phyloP scores from a whole-genome alignment of 64 coral and sea anemone species.

The Hydrozoanthus tunicans region DNA sequence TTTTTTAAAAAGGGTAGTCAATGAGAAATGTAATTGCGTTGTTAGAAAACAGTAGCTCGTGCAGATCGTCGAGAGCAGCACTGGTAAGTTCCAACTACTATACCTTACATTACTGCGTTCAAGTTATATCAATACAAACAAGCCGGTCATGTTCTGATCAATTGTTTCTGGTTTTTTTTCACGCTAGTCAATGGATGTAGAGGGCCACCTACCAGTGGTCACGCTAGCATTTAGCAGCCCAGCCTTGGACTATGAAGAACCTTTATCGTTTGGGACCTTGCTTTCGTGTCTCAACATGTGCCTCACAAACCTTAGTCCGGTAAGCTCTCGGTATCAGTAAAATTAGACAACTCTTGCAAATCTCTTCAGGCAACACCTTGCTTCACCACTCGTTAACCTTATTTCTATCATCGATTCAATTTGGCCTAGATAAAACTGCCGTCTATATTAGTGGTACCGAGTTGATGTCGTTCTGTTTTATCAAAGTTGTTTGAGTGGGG shows the following conservation, averaged over 20 bases:
- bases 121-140: too few relatives aligned
- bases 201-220: conserved; percentile 75
- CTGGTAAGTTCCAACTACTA: neutral
- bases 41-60: too few relatives aligned
- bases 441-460: too few relatives aligned
- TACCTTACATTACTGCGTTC: too few relatives aligned
- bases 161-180: neutral
- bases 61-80: too few relatives aligned
- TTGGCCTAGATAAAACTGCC: too few relatives aligned
- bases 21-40: too few relatives aligned
- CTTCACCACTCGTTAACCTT: too few relatives aligned
- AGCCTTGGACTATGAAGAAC: conserved; percentile 85
- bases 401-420: too few relatives aligned
- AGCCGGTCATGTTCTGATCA: neutral
- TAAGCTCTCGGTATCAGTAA: conserved; percentile 22
- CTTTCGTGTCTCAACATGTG: conserved; percentile 92
- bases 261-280: conserved; percentile 88
- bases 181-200: conserved; percentile 88
- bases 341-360: neutral
- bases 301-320: conserved; percentile 83
- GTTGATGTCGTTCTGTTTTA: too few relatives aligned
- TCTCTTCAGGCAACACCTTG: conserved; percentile 12
- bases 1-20: too few relatives aligned
- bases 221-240: conserved; percentile 88
- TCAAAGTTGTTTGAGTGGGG: too few relatives aligned